These are phyloP conservation scores for Nephrotoma flavescens DNA, from an alignment of 2,888 invertebrate species.

Conservation along the genomic window DNA sequence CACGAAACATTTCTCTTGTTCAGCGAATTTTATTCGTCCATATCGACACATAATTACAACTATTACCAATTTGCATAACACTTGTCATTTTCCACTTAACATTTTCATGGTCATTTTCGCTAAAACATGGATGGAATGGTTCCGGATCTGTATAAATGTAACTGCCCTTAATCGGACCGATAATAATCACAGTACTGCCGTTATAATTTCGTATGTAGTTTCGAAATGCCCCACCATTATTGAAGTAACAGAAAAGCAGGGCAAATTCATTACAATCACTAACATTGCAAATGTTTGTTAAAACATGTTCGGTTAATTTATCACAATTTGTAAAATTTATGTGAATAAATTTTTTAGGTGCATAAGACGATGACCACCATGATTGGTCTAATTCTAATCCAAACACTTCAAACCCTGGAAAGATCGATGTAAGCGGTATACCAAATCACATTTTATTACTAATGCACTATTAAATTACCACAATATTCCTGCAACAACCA, in stretches of 20 bases:
- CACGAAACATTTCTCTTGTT: neutral
- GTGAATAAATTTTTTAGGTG: slow-evolving; percentile 54
- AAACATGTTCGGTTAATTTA: slow-evolving; percentile 23
- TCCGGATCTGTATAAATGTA: slow-evolving; percentile 54
- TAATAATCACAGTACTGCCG: slow-evolving; percentile 53
- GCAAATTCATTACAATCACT: slow-evolving; percentile 28
- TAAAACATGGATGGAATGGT: slow-evolving; percentile 45
- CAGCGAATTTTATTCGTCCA: slow-evolving; percentile 29
- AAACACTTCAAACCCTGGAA: slow-evolving; percentile 41
- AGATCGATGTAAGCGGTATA: neutral
- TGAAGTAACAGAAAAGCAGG: slow-evolving; percentile 69
- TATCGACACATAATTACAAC: slow-evolving; percentile 49
- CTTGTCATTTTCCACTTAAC: slow-evolving; percentile 39
- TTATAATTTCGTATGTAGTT: slow-evolving; percentile 47
- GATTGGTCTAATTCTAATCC: slow-evolving; percentile 64
- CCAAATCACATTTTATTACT: neutral
- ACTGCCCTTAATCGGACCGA: slow-evolving; percentile 48
- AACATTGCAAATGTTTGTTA: slow-evolving; percentile 18
- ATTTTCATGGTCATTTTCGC: slow-evolving; percentile 35
- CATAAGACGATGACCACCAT: slow-evolving; percentile 69
- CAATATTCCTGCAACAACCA: slow-evolving; percentile 56
- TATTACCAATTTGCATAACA: slow-evolving; percentile 42
- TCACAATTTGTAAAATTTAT: slow-evolving; percentile 38
- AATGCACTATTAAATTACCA: slow-evolving; percentile 32
- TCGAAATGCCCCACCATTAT: slow-evolving; percentile 50